Conservation (phyloP, 37 sponge, comb jelly and placozoan genomes). For the Haliclona indistincta region DNA sequence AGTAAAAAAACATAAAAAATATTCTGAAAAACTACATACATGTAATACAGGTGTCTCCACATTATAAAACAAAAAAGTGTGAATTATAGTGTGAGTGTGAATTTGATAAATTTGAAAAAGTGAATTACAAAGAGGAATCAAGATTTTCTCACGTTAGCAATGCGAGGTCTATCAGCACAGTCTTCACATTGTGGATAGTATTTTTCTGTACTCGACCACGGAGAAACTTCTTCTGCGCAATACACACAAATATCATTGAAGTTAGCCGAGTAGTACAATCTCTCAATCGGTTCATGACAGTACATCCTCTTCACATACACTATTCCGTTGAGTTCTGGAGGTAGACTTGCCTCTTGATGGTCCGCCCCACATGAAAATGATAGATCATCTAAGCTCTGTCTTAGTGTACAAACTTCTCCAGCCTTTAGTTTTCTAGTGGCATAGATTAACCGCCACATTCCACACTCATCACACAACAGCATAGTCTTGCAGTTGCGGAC, state of each 20-base stretch:
- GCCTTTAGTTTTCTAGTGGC: constrained; percentile 28
- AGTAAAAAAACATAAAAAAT: too few relatives aligned
- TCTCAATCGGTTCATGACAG: constrained; percentile 21
- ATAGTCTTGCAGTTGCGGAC: constrained; percentile 34
- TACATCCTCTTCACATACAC: constrained; percentile 16
- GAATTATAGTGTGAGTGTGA: too few relatives aligned
- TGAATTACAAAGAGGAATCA: too few relatives aligned
- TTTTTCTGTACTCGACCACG: not conserved
- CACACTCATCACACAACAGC: constrained; percentile 46
- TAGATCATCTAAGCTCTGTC: constrained; percentile 11
- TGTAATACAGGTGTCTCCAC: too few relatives aligned
- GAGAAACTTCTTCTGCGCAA: constrained; percentile 2
- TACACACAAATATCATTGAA: constrained; percentile 33
- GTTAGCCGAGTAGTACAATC: constrained; percentile 17
- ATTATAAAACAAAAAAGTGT: too few relatives aligned
- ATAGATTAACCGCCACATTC: constrained; percentile 16
- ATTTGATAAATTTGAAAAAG: too few relatives aligned
- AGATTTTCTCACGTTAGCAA: not conserved
- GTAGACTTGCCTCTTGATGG: constrained; percentile 21
- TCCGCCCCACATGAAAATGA: constrained; percentile 32
- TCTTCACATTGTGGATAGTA: not conserved
- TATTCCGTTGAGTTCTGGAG: not conserved
- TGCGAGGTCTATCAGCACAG: not conserved
- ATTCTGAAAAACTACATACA: too few relatives aligned
- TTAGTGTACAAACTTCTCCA: constrained; percentile 2